A percentile compares a stretch with the other conserved stretches of the same genome.
Evolutionary conservation across 2,797 vertebrate species (phyloP).

Genomic region (Acipenser transmontanus): DNA sequence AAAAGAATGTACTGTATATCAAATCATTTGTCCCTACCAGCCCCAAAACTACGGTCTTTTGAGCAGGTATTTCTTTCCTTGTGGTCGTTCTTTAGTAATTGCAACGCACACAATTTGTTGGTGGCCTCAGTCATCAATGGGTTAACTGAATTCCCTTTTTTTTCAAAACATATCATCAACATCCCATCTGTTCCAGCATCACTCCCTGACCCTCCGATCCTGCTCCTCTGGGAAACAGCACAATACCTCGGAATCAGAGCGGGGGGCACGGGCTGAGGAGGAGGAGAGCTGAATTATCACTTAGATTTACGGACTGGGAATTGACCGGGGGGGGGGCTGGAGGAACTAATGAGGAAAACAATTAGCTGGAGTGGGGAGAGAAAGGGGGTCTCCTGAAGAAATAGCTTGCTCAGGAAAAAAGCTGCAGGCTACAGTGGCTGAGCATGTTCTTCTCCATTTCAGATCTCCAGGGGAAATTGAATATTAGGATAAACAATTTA

Average conservation of each 20-base stretch:
- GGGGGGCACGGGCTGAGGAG: constrained; percentile 26
- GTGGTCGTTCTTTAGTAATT: too few relatives aligned
- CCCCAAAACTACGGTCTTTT: too few relatives aligned
- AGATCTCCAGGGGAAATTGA: too few relatives aligned
- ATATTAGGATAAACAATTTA: too few relatives aligned
- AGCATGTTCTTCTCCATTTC: too few relatives aligned
- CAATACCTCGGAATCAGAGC: constrained; percentile 59
- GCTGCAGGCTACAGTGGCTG: too few relatives aligned
- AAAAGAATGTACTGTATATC: too few relatives aligned
- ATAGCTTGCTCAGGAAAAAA: too few relatives aligned
- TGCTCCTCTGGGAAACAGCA: constrained; percentile 50
- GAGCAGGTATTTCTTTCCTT: too few relatives aligned
- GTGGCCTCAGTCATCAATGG: constrained; percentile 35
- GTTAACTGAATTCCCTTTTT: constrained; percentile 64
- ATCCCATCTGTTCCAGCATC: constrained; percentile 70
- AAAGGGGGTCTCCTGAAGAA: constrained; percentile 1
- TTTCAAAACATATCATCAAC: constrained; percentile 61
- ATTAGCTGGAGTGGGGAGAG: constrained; percentile 36
- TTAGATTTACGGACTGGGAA: constrained; percentile 3
- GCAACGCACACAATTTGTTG: neutral
- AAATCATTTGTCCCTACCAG: too few relatives aligned
- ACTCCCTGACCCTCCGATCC: constrained; percentile 28
- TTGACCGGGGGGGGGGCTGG: constrained; percentile 22
- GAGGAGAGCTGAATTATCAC: constrained; percentile 34
- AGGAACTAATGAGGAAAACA: constrained; percentile 30